phyloP scores from a whole-genome alignment of 2,113 vertebrate species.

The Pseudorectes ferrugineus region DNA sequence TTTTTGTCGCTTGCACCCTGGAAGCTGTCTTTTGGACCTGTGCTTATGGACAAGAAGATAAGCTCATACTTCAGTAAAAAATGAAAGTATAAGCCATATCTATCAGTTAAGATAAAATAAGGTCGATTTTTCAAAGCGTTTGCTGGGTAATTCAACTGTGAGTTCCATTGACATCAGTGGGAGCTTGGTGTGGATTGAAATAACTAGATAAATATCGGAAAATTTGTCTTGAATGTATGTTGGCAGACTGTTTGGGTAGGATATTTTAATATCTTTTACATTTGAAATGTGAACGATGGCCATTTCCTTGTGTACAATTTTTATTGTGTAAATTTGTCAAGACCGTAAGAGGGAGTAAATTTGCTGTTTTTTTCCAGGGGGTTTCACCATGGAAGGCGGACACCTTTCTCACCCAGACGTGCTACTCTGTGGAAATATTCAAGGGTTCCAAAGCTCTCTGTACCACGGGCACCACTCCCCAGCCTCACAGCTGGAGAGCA shows the following conservation, averaged over 20 bases:
- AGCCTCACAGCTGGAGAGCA: constrained; percentile 75
- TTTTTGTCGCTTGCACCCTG: neutral
- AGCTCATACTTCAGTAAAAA: neutral
- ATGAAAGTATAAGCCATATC: neutral
- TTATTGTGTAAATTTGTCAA: neutral
- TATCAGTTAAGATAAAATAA: neutral
- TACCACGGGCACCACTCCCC: constrained; percentile 70
- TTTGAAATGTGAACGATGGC: neutral
- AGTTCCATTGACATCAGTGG: neutral
- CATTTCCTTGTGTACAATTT: neutral
- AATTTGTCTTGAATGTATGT: neutral
- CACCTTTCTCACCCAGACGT: constrained; percentile 74
- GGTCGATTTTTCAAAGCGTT: neutral
- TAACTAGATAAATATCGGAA: neutral
- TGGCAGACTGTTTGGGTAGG: neutral
- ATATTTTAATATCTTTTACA: neutral
- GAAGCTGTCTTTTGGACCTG: neutral
- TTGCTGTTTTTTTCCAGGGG: constrained; percentile 67
- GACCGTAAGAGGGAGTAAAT: neutral
- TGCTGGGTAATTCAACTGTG: neutral
- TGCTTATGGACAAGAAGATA: neutral
- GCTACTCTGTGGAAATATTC: constrained; percentile 72
- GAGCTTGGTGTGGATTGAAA: neutral
- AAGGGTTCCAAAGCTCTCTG: constrained; percentile 76
- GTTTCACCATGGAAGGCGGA: constrained; percentile 84